Base-by-base conservation (phyloP, 2,113 vertebrate species). In the Glaucidium brasilianum region DNA sequence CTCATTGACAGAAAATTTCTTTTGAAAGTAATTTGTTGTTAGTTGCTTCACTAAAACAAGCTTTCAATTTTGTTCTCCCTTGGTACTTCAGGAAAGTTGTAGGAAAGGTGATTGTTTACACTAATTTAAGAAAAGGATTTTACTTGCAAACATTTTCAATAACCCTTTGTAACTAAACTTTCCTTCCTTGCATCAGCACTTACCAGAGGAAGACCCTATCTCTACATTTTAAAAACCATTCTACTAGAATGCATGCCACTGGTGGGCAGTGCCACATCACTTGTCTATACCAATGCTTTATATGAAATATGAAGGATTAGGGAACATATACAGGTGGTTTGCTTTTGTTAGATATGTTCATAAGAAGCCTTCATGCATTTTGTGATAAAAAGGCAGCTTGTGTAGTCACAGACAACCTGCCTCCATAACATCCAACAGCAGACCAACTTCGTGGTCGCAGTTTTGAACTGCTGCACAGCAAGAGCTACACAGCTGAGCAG, bases 131-230 rank as follows among this genome's bases (percentile, higher is more conserved):
- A 47, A 43, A 59, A 45, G 14, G 35, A 18, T 63, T 78, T 72
- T 63, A 19, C 55, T 78, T 34, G 58, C 14, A 52, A 59, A 18
- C 17, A 23, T 73, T 83, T 86, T 67, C 35, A 80, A 67, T 63
- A 67, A 34, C 43, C 13, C 9, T 58, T 56, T 43, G 53, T 34
- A 82, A 77, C 29, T 15, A 21, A 68, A 62, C 5, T 39, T 39
- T 25, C 53, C 66, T 52, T 56, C 71, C 49, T 25, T 27, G 12
- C 25, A 72, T 32, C 34, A 66, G 47, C 12, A 59, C 6, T 13
- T n/a, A 41, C 3, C 39, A 55, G 9, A 71, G 50, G 52, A 53
- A 60, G 45, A 43, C 10, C 0, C 0, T 30, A 63, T 13, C 26
- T 53, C 45, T 23, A 60, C 41, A 19, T 63, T 69, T 53, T 21